phyloP scores from a whole-genome alignment of 2,888 invertebrate species.

The Perizoma flavofasciatum region DNA sequence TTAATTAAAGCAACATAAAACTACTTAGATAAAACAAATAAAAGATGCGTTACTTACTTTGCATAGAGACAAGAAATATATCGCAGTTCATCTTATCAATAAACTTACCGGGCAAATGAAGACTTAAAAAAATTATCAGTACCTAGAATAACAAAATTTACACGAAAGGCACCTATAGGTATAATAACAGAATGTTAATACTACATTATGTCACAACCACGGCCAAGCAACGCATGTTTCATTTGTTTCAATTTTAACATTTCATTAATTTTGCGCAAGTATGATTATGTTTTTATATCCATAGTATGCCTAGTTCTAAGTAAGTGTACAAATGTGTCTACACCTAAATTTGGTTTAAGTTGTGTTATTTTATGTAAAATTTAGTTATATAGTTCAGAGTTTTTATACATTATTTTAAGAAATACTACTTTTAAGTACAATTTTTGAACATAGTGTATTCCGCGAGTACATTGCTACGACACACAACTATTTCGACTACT shows the following conservation, averaged over 20 bases:
- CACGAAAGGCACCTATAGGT: too few relatives aligned
- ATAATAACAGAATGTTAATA: too few relatives aligned
- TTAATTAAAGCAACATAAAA: background rate
- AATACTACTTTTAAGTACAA: background rate
- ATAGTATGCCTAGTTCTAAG: conserved; percentile 13
- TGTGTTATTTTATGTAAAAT: conserved; percentile 13
- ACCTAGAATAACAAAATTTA: too few relatives aligned
- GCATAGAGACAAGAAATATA: background rate
- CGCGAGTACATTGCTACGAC: background rate
- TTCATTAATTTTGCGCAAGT: conserved; percentile 15
- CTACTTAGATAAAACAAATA: conserved; percentile 9
- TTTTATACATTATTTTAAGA: conserved; percentile 18
- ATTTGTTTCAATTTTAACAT: conserved; percentile 20
- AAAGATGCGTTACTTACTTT: conserved; percentile 2
- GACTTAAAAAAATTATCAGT: too few relatives aligned
- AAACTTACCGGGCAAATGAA: too few relatives aligned
- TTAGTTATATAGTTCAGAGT: conserved; percentile 19
- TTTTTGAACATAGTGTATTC: too few relatives aligned
- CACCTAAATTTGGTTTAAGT: conserved; percentile 2
- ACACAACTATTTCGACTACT: too few relatives aligned
- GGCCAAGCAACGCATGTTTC: conserved; percentile 1
- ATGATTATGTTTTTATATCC: background rate
- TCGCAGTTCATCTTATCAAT: background rate
- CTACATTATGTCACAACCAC: too few relatives aligned
- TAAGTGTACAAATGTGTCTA: conserved; percentile 18